Percentiles rank a stretch among this genome's conserved stretches.
phyloP scores from a whole-genome alignment of 2,797 vertebrate species.

The Mareca strepera region DNA sequence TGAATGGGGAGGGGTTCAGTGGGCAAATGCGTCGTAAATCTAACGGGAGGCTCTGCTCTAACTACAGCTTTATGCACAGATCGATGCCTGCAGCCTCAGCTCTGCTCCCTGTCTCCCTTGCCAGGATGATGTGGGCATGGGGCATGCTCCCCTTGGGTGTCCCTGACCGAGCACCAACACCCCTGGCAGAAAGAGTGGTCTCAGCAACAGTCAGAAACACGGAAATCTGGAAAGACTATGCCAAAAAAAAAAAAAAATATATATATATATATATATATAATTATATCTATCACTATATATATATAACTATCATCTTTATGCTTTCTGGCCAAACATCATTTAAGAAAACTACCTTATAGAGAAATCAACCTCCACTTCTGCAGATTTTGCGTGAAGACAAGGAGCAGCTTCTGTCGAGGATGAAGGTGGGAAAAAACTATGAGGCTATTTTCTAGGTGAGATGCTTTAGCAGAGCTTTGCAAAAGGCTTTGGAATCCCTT shows the following conservation, averaged over 20 bases:
- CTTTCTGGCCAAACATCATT: slow-evolving; percentile 5
- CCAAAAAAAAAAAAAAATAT: not conserved
- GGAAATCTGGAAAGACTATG: not conserved
- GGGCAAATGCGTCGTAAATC: not conserved
- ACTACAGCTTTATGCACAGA: not conserved
- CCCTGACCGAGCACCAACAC: rapidly evolving
- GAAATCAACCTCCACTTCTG: not conserved
- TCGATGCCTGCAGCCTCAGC: not conserved
- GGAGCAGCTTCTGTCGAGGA: slow-evolving; percentile 20
- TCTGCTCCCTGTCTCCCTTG: not conserved
- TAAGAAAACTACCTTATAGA: not conserved
- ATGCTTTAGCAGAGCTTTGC: slow-evolving; percentile 14
- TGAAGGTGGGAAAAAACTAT: not conserved
- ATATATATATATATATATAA: no score
- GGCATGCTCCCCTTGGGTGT: not conserved
- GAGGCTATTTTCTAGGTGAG: not conserved
- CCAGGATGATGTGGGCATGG: not conserved
- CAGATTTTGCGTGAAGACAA: not conserved
- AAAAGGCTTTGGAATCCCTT: slow-evolving; percentile 25
- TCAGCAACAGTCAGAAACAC: not conserved
- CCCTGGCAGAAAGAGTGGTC: not conserved
- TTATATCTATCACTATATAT: no score
- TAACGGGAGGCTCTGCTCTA: not conserved
- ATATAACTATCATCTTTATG: not conserved
- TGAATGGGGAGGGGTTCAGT: not conserved